Base-by-base conservation (phyloP, 2,797 vertebrate species). In the Notamacropus eugenii region DNA sequence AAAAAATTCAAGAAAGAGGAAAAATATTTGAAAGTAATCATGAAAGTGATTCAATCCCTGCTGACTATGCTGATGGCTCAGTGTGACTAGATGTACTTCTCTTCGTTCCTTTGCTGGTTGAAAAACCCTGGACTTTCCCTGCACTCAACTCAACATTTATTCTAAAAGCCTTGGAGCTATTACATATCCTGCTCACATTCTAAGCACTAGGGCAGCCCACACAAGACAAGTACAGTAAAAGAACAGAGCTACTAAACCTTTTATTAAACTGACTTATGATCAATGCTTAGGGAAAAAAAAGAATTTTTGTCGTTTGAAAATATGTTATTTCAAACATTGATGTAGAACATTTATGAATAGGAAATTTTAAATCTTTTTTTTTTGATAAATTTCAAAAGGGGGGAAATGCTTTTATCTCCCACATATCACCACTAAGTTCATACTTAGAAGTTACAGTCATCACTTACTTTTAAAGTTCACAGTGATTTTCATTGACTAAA, bases 1-100 rank as follows among this genome's bases (percentile, higher is more conserved):
- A 97, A 93, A 93, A 97, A 97, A 93, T 94, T 54, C 91, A 96
- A 97, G 92, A 5, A 96, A 96, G 93, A 5, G 95, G 10, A 59
- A 96, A 97, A 97, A 22, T 92, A 96, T 56, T 94, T 92, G 96
- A 97, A 95, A 96, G 8, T 2, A 31, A 74, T 97, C 40, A 62
- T 92, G 27, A 27, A 95, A 55, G 46, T 0, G 1, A 93, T 97
- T 87, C 0, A 0, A 22, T 96, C 96, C 13, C 82, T 97, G 90
- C 50, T 54, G 91, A 95, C 95, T 91, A 12, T 2, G 55, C 1
- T 13, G 0, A 54, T 28, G 54, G 28, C 93, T 97, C 95, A 16
- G 0, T 91, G 34, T 91, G 74, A 92, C 2, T 90, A 57, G 29
- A 46, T 13, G 0, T 12, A 93, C 46, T 93, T 95, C 92, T 92